Evolutionary conservation across 2,888 invertebrate species (phyloP).

Genomic region (Spialia ferax): DNA sequence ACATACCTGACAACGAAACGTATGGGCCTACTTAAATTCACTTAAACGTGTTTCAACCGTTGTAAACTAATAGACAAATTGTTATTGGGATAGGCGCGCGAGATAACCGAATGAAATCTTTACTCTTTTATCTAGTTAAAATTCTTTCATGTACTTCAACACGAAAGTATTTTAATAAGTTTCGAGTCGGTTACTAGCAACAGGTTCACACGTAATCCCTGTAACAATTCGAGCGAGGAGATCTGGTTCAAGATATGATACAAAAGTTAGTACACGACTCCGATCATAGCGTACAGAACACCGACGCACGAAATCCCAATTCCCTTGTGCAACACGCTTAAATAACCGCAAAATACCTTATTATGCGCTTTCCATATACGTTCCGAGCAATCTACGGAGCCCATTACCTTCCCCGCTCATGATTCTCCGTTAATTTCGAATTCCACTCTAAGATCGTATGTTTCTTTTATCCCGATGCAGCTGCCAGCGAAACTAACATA

Average conservation of each 20-base stretch:
- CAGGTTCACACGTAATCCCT: slow-evolving; percentile 76
- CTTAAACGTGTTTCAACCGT: slow-evolving; percentile 18
- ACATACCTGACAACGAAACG: slow-evolving; percentile 10
- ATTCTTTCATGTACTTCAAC: slow-evolving; percentile 34
- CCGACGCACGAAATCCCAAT: slow-evolving; percentile 83
- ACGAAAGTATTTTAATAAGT: slow-evolving; percentile 70
- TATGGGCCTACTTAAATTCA: slow-evolving; percentile 27
- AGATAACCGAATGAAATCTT: slow-evolving; percentile 41
- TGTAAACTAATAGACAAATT: slow-evolving; percentile 36
- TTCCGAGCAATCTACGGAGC: slow-evolving; percentile 76
- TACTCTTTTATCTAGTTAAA: slow-evolving; percentile 44
- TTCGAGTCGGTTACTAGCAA: slow-evolving; percentile 53
- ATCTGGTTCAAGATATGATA: slow-evolving; percentile 76
- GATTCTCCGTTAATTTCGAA: slow-evolving; percentile 80
- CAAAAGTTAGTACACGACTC: slow-evolving; percentile 60
- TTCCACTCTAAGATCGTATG: slow-evolving; percentile 70
- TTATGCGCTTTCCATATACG: slow-evolving; percentile 85
- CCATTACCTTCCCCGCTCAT: slow-evolving; percentile 76
- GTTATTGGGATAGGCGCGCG: slow-evolving; percentile 35
- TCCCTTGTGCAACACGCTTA: slow-evolving; percentile 81
- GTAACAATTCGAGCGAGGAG: slow-evolving; percentile 75
- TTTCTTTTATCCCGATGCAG: slow-evolving; percentile 76
- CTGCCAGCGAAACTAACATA: slow-evolving; percentile 69
- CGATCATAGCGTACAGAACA: slow-evolving; percentile 65
- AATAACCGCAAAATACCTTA: slow-evolving; percentile 86